Conservation (phyloP, 1,140 invertebrate genomes). For the Drosophila guanche region DNA sequence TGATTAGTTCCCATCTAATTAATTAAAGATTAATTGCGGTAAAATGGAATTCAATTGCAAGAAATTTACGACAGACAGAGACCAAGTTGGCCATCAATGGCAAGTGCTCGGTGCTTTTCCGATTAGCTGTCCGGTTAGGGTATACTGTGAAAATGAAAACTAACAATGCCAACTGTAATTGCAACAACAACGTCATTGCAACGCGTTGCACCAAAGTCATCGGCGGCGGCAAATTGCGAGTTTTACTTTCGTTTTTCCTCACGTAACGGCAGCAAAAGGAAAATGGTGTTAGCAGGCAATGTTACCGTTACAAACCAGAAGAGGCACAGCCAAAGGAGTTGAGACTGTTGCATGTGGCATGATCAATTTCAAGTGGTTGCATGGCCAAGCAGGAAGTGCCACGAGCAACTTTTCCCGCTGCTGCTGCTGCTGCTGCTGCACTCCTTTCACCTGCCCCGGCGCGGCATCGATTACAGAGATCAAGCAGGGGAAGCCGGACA, state of each 20-base stretch:
- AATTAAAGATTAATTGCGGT: too few species aligned
- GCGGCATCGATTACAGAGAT: not conserved
- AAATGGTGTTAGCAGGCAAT: slow-evolving; percentile 81
- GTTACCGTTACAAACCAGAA: slow-evolving; percentile 52
- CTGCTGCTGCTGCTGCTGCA: not conserved
- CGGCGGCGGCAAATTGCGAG: slow-evolving; percentile 52
- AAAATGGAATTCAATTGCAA: too few species aligned
- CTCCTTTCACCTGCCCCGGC: not conserved
- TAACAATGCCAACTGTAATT: slow-evolving; percentile 76
- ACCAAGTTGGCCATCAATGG: slow-evolving; percentile 43
- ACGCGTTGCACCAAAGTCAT: slow-evolving; percentile 66
- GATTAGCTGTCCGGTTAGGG: slow-evolving; percentile 7
- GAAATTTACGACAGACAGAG: too few species aligned
- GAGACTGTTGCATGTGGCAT: slow-evolving; percentile 49
- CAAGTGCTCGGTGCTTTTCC: slow-evolving; percentile 23
- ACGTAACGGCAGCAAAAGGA: slow-evolving; percentile 76
- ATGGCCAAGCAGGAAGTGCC: slow-evolving; percentile 67
- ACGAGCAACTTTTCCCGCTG: slow-evolving; percentile 24
- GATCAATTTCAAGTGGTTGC: slow-evolving; percentile 61
- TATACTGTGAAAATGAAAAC: slow-evolving; percentile 64
- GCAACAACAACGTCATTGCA: slow-evolving; percentile 43
- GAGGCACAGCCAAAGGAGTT: not conserved
- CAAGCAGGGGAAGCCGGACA: slow-evolving; percentile 1
- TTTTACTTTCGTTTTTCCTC: slow-evolving; percentile 79
- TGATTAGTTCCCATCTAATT: too few species aligned